Base-by-base conservation (phyloP, 2,888 invertebrate genomes). In the Andricus curvator region DNA sequence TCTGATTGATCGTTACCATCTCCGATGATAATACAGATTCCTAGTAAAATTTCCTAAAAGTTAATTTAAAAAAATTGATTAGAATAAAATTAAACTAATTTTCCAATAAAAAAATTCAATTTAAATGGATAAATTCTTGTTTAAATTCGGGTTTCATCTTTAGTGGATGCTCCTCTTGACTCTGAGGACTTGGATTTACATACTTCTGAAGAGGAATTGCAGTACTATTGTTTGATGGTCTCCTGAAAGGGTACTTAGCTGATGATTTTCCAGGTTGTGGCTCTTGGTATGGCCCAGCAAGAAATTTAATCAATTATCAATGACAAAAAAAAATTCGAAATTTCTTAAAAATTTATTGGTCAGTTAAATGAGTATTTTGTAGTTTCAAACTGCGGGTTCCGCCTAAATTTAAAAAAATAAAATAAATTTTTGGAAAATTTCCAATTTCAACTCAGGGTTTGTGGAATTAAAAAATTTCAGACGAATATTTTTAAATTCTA, bases 221-320 rank as follows among this genome's bases (percentile, higher is more conserved):
- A 44, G 44, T 11, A 48, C 44, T 48, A 44, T 44, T 48, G 48
- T 68, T 68, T 48, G 25, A 9, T 68, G 68, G 17, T 48, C 17
- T 68, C 44, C 41, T 68, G 48, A 48, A 25, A 68, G 68, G 44
- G 48, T 25, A 68, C 48, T 68, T 68, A 44, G 48, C 25, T 48
- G 25, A 11, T 48, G 44, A 68, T 68, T 68, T 68, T 48, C 25
- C 68, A 48, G 9, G 25, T 48, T 68, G 29, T 48, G 68, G 20
- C 51, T 51, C 20, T 20, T 20, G 20, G 20, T 17, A 48, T 17
- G 17, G 15, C 4, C 25, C 25, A 25, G 25, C 25, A 25, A 25
- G 25, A 25, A 25, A 25, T 25, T 1, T 25, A 25, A 25, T 25
- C 25, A 25, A 25, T 25, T 25, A 25, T 25, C 1, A 25, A 25